A percentile compares a stretch with the other conserved stretches of the same genome.
phyloP scores from a whole-genome alignment of 2,113 vertebrate species.

The Epinephelus lanceolatus region DNA sequence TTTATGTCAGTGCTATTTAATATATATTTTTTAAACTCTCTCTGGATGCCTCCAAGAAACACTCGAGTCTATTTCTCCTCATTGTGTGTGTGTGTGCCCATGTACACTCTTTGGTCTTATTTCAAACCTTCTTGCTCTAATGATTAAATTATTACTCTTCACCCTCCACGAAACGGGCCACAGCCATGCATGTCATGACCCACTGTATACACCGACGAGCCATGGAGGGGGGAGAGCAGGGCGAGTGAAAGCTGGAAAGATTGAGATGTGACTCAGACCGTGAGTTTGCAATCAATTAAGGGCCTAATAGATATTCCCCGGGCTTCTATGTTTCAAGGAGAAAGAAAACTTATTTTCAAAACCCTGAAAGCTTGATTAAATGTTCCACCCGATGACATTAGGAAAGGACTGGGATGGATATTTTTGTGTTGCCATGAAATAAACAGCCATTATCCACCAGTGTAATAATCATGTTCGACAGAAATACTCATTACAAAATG shows the following conservation, averaged over 20 bases:
- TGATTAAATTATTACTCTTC: conserved; percentile 72
- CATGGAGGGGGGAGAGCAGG: conserved; percentile 15
- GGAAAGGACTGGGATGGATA: conserved; percentile 37
- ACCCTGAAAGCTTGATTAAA: conserved; percentile 65
- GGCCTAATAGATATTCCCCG: conserved; percentile 70
- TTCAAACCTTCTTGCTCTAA: conserved; percentile 46
- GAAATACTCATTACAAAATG: conserved; percentile 78
- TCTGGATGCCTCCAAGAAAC: not conserved
- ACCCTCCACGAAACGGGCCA: conserved; percentile 52
- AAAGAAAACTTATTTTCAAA: conserved; percentile 58
- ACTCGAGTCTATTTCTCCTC: conserved; percentile 17
- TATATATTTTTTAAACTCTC: not conserved
- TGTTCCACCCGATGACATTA: conserved; percentile 56
- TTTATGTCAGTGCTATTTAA: not conserved
- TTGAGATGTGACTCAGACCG: conserved; percentile 64
- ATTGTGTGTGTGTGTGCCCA: conserved; percentile 40
- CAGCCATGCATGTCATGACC: conserved; percentile 48
- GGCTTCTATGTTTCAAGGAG: conserved; percentile 63
- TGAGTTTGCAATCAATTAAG: conserved; percentile 74
- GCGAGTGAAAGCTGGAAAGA: conserved; percentile 41
- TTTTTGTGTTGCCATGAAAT: conserved; percentile 71
- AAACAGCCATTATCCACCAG: conserved; percentile 75
- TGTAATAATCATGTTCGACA: conserved; percentile 79
- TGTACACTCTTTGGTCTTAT: conserved; percentile 42
- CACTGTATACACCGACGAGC: conserved; percentile 41